phyloP scores from a whole-genome alignment of 2,797 vertebrate species.

The Spondyliosoma cantharus region DNA sequence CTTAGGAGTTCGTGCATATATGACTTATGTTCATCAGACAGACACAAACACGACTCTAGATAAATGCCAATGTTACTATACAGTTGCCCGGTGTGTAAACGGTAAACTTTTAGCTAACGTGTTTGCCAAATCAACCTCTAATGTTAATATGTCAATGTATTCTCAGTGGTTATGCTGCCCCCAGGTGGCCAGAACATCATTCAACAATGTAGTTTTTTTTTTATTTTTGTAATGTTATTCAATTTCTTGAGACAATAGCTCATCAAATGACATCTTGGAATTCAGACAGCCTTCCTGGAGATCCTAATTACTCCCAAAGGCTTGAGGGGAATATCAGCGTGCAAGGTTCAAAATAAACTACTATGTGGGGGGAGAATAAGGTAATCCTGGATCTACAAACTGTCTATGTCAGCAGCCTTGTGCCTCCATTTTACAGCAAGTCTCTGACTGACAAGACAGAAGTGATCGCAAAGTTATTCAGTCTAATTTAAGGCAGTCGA shows the following conservation, averaged over 20 bases:
- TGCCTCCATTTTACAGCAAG: background rate
- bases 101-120: background rate
- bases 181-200: background rate
- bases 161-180: background rate
- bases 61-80: no score
- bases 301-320: background rate
- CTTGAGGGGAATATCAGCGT: no score
- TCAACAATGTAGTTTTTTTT: no score
- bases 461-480: constrained; percentile 27
- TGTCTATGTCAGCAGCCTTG: constrained; percentile 7
- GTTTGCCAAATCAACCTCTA: background rate
- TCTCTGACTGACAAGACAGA: constrained; percentile 5
- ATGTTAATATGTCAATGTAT: background rate
- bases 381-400: background rate
- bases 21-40: no score
- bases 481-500: constrained; percentile 5
- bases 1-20: no score
- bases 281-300: background rate
- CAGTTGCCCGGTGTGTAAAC: no score
- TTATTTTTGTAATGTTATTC: background rate
- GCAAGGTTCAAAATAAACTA: background rate
- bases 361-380: background rate
- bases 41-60: no score
- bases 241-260: background rate
- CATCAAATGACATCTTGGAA: background rate